phyloP scores from a whole-genome alignment of 2,797 vertebrate species.

The Mormyrops attenuatus region DNA sequence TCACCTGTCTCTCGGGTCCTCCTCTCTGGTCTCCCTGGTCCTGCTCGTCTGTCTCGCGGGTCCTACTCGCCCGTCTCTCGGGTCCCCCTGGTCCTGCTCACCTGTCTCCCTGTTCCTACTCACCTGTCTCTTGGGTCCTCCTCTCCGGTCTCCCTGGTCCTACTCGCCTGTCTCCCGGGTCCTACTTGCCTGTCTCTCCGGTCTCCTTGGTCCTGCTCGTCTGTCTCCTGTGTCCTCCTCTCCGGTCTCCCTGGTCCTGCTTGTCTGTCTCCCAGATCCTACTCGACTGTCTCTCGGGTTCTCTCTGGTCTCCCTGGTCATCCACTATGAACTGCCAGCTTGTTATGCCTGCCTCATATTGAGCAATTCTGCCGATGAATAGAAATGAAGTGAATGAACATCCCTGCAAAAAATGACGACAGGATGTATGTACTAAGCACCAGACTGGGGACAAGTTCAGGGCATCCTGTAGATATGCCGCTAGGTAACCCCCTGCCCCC shows the following conservation, averaged over 20 bases:
- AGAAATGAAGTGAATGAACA: background rate
- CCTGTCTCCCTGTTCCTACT: no score
- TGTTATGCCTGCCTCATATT: background rate
- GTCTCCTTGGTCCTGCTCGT: background rate
- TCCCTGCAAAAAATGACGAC: background rate
- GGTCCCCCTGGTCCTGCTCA: no score
- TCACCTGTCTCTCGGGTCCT: background rate
- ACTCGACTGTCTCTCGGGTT: no score
- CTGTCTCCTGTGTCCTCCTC: background rate
- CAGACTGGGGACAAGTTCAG: background rate
- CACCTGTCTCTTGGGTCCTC: background rate
- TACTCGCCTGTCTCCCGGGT: background rate
- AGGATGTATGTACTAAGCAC: background rate
- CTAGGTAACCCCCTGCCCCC: background rate
- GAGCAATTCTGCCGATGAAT: background rate
- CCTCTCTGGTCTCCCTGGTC: background rate
- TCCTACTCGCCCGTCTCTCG: no score
- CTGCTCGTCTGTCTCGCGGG: rapidly evolving
- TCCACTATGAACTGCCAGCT: background rate
- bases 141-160: background rate
- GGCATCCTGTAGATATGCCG: background rate
- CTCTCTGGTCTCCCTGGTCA: background rate
- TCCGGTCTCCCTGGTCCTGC: background rate
- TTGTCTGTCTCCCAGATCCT: background rate
- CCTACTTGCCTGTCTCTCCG: no score